A percentile compares a stretch with the other conserved stretches of the same genome.
phyloP scores from a whole-genome alignment of 2,888 invertebrate species.

The Digitonthophagus gazella region DNA sequence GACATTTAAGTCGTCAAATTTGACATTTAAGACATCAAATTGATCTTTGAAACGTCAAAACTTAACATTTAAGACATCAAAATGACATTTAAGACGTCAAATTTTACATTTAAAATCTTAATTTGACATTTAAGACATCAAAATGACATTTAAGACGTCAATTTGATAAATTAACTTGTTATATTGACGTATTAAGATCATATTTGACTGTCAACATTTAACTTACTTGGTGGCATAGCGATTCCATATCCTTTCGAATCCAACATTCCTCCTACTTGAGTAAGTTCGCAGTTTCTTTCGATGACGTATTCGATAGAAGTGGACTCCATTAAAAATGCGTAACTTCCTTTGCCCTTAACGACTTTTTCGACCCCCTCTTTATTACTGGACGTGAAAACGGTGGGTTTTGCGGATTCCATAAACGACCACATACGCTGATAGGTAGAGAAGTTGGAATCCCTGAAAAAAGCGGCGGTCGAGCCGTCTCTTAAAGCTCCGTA shows the following conservation, averaged over 20 bases:
- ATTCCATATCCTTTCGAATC: constrained; percentile 96
- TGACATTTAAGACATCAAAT: too few species aligned
- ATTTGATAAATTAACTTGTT: too few species aligned
- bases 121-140: too few species aligned
- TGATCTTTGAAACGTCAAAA: too few species aligned
- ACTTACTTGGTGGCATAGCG: constrained; percentile 87
- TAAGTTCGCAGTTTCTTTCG: constrained; percentile 85
- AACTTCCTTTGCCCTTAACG: constrained; percentile 77
- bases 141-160: too few species aligned
- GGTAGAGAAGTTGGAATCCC: constrained; percentile 90
- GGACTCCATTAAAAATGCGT: constrained; percentile 97
- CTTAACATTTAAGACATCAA: too few species aligned
- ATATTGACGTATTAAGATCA: too few species aligned
- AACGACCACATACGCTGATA: constrained; percentile 96
- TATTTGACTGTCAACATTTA: too few species aligned
- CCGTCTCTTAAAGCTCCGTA: constrained; percentile 94
- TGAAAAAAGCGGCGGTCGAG: constrained; percentile 91
- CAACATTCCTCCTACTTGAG: constrained; percentile 87
- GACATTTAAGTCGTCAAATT: too few species aligned
- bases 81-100: too few species aligned
- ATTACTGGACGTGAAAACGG: constrained; percentile 83
- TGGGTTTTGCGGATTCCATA: constrained; percentile 86
- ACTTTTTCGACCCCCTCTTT: constrained; percentile 90
- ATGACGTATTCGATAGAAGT: constrained; percentile 94
- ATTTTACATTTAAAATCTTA: too few species aligned